Base-by-base conservation (phyloP, 2,888 invertebrate species). In the Andricus curvator region DNA sequence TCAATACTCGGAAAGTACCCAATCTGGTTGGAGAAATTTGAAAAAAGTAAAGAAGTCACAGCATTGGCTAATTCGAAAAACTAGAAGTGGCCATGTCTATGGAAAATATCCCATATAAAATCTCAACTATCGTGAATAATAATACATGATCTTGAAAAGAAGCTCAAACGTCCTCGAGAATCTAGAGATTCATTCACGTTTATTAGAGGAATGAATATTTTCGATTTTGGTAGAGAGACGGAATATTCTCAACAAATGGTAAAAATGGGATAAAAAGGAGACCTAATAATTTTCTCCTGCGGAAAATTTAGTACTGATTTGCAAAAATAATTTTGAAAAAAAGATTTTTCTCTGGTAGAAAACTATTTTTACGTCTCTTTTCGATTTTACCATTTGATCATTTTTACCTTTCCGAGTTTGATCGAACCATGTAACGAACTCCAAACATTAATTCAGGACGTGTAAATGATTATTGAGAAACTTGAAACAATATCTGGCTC, bases 61-160 rank as follows among this genome's bases (percentile, higher is more conserved):
- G 33, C 81, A 78, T 44, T 84, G 85, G 85, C 65, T 84, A n/a
- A 51, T 84, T 64, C 82, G 85, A 17, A 84, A 81, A 78, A 85
- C 85, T 6, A 79, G 85, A 62, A 85, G 84, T 79, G 84, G 84
- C 25, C 83, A 82, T 62, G 74, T 85, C 11, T 85, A 85, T 67
- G 84, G 84, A 81, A 85, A 84, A 77, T 84, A 84, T 74, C 83
- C 84, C 15, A 74, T 84, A 33, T 81, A 82, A 56, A 56, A 51
- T 5, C 33, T 33, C 29, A 37, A 33, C 33, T 33, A 4, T 33
- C 20, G 6, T 33, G 13, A 17, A 56, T 51, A 17, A 56, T 51
- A 15, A 86, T 84, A 64, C 83, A 85, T 9, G 86, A 70, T 51
- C 15, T 74, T n/a, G 20, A 17, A 70, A 48, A 48, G 48, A 48